Evolutionary conservation across 2,888 invertebrate species (phyloP), one percentile per base, ranked within the genome.

Genomic region (Ischnus inquisitorius): DNA sequence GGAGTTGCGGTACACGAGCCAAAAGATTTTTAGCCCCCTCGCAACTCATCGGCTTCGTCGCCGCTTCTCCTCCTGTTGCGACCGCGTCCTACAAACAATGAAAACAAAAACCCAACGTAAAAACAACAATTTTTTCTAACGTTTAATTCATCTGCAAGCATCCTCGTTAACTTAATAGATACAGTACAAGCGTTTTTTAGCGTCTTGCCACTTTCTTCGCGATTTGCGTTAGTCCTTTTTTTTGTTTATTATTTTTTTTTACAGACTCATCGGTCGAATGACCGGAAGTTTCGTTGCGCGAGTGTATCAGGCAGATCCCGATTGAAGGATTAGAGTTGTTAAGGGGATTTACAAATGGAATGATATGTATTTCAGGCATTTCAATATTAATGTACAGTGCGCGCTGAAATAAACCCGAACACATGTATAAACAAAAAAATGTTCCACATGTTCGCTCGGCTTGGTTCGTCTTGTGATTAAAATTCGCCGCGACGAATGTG

Each of bases 41-140:
- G 87, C 76, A 91, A 88, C 81, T 91, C 91, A 83, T 90, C 90
- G 67, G 87, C 82, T 79, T 92, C 91, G 84, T 90, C 90, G 83
- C 89, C 90, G 87, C 88, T 91, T 88, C 92, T 90, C 86, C 91
- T 89, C 62, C 91, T 88, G 87, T 90, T 90, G 72, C 92, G 90
- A 78, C 91, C 90, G 76, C 93, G 91, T 68, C 92, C 92, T 92
- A 90, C 77, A 88, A 91, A 88, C 87, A 87, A 81, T 84, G 43
- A 85, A 79, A 81, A 64, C 64, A 84, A 77, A 82, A 75, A 57
- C 54, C 75, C 69, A 84, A 75, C 77, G 78, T 85, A 72, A 85
- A 75, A 86, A 62, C 22, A 54, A 68, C 41, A 34, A 34, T 60
- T 79, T 62, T 28, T 54, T 14, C 19, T 34, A 34, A 28, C 25